These are phyloP conservation scores for Phoenoteleia sp. DNA, from an alignment of 2,888 invertebrate genomes.

Conservation along the genomic window DNA sequence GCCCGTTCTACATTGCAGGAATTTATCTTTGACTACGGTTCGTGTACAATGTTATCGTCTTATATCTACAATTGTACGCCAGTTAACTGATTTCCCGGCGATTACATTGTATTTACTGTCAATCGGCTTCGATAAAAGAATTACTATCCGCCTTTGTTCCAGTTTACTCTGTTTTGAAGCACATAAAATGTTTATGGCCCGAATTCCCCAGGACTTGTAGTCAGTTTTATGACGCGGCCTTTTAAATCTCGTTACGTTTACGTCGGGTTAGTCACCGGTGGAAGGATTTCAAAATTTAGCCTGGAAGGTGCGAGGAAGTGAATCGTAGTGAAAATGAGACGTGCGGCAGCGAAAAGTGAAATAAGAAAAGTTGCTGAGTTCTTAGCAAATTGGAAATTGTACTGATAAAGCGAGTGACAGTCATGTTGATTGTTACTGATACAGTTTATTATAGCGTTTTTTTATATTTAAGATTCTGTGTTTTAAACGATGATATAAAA, in stretches of 20 bases:
- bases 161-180: constrained; percentile 13
- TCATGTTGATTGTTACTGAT: no score
- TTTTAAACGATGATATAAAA: no score
- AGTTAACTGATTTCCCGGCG: constrained; percentile 40
- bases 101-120: constrained; percentile 56
- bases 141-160: constrained; percentile 44
- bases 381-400: no score
- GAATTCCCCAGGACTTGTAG: constrained; percentile 7
- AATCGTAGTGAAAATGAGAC: no score
- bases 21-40: constrained; percentile 4
- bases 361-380: no score
- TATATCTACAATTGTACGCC: constrained; percentile 33
- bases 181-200: constrained; percentile 22
- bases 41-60: constrained; percentile 29
- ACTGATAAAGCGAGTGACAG: no score
- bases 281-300: constrained; percentile 39
- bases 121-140: constrained; percentile 46
- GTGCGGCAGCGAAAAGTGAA: no score
- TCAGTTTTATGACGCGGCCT: constrained; percentile 34
- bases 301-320: not conserved
- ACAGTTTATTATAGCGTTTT: no score
- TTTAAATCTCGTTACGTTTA: constrained; percentile 47
- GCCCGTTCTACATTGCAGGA: constrained; percentile 2
- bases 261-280: constrained; percentile 21
- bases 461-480: no score